phyloP scores from a whole-genome alignment of 2,113 vertebrate genomes.

The Galeopterus variegatus region DNA sequence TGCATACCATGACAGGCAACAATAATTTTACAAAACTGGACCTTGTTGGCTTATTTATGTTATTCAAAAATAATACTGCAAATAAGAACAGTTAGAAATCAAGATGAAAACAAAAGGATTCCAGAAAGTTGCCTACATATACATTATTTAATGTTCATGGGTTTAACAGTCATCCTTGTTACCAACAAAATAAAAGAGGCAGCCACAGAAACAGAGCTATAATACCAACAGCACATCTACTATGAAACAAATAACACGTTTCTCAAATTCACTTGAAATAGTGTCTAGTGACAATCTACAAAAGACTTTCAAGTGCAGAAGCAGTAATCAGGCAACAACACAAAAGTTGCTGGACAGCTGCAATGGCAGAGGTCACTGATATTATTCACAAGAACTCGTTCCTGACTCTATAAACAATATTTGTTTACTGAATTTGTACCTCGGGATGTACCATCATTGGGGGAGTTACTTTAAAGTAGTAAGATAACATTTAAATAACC shows the following conservation, averaged over 20 bases:
- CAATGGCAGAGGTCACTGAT: background rate
- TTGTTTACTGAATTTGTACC: slow-evolving; percentile 26
- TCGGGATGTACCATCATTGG: background rate
- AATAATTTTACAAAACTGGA: background rate
- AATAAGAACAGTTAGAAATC: background rate
- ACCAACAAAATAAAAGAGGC: slow-evolving; percentile 26
- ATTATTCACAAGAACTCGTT: slow-evolving; percentile 28
- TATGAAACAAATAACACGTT: background rate
- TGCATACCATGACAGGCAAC: background rate
- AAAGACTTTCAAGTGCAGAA: slow-evolving; percentile 36
- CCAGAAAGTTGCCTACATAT: background rate
- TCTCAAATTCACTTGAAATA: slow-evolving; percentile 43
- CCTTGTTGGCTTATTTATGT: background rate
- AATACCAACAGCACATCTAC: background rate
- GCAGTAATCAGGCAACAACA: background rate
- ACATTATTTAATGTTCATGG: background rate
- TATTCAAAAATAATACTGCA: background rate
- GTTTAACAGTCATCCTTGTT: background rate
- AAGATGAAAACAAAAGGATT: slow-evolving; percentile 10
- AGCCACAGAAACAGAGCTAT: slow-evolving; percentile 28
- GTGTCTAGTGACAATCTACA: background rate
- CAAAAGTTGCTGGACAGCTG: background rate
- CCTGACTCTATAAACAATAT: background rate
- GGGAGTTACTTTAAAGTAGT: background rate
- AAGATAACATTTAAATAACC: slow-evolving; percentile 4